Percentiles rank a stretch among this genome's conserved stretches.
These are phyloP conservation scores for Acipenser transmontanus DNA, from an alignment of 2,797 vertebrate genomes.

Conservation along the genomic window DNA sequence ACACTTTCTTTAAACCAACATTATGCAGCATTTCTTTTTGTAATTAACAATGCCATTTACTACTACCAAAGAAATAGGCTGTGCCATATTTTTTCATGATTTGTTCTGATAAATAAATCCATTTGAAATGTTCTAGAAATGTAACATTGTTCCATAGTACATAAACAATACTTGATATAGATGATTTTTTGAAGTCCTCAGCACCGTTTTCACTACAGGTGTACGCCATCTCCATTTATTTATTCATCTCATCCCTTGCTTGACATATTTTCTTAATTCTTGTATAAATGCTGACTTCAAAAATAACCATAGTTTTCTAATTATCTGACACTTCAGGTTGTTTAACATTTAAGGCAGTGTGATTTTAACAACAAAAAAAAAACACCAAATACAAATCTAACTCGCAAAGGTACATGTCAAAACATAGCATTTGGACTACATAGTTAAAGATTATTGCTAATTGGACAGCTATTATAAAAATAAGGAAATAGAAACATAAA, in stretches of 20 bases:
- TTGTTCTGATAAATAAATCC: neutral
- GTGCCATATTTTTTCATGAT: neutral
- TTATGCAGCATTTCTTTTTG: neutral
- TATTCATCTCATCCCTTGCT: too few relatives aligned
- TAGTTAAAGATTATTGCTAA: neutral
- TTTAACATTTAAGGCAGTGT: neutral
- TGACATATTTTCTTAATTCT: too few relatives aligned
- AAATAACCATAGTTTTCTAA: neutral
- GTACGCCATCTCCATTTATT: too few relatives aligned
- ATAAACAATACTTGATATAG: neutral
- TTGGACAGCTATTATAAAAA: neutral
- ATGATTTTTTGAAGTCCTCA: too few relatives aligned
- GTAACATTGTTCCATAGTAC: neutral
- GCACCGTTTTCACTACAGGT: too few relatives aligned
- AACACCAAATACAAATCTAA: neutral
- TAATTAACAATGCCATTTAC: too few relatives aligned
- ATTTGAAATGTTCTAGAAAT: neutral
- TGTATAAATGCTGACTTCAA: neutral
- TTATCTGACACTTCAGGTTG: neutral
- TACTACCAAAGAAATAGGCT: neutral
- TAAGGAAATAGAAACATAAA: conserved; percentile 11
- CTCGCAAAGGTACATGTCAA: neutral
- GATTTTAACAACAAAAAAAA: neutral
- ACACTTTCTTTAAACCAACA: neutral
- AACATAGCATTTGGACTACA: neutral